Evolutionary conservation across 2,888 invertebrate genomes (phyloP), one percentile per base, ranked within the genome.

Genomic region (Eudasyphora cyanicolor): DNA sequence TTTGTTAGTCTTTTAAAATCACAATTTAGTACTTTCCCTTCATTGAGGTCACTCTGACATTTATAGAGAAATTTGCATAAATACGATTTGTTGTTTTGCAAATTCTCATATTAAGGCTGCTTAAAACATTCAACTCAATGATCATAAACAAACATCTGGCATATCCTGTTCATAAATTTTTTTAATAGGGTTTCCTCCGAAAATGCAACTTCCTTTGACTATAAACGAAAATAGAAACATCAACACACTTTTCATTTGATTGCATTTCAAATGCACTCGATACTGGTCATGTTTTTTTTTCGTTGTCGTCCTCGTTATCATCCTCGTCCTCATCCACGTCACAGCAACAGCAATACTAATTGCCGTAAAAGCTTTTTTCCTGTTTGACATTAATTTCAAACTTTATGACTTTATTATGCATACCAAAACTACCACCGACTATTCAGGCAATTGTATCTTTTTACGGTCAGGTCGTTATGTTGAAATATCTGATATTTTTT

Each of bases 291-390:
- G 54, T 12, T 21, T 54, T 14, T 12, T 24, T 51, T n/a, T 12
- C 69, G 6, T 70, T 24, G 14, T 76, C 17, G n/a, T n/a, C 14
- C 17, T 32, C 45, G 35, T 32, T 81, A 60, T 74, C 69, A 54
- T 60, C 62, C 67, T 27, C n/a, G n/a, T n/a, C n/a, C n/a, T 57
- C 76, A 67, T 17, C 77, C 51, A 54, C 64, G 70, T 32, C 75
- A 27, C 45, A 81, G 51, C 54, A 76, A 77, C 70, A 84, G 42
- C 62, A 77, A 82, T 79, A 78, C 79, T 82, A 82, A 82, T 82
- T 77, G 82, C 71, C 74, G 70, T 78, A 54, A 84, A 76, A 67
- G 51, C 70, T 71, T 76, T 35, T 49, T 73, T 76, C 73, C 51
- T 51, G 32, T 62, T 21, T 74, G 35, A 64, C 79, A 71, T 82